Base-by-base conservation (phyloP, 1,140 invertebrate genomes). In the Sitophilus oryzae region DNA sequence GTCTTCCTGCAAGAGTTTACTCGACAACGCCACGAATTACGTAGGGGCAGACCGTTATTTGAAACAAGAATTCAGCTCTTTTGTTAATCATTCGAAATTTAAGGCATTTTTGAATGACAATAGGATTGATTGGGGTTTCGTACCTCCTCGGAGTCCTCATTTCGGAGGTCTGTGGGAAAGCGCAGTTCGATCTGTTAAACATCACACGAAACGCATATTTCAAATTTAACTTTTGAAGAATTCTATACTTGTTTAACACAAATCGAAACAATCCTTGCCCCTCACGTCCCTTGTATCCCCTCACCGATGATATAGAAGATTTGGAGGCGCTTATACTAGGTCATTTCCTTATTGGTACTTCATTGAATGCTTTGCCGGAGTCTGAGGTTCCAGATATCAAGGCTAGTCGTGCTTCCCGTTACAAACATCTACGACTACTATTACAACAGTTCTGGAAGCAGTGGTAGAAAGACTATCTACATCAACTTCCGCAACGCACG, bases 1-100 rank as follows among this genome's bases (percentile, higher is more conserved):
- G 69, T n/a, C 23, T 58, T 21, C 61, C 67, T 1, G 40, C 36
- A 0, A 37, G 40, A 16, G 48, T 71, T 1, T 68, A 65, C 56
- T 64, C 56, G 67, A 69, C 43, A 66, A 66, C 45, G 67, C 60
- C 2, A 44, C 16, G 1, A 72, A 70, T 56, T 72, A 73, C 54
- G 51, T 67, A 16, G 64, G 66, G 10, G 65, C 65, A 15, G 25
- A 41, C 16, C 25, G n/a, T n/a, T 2, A 34, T 8, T 48, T 48
- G 9, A 22, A 15, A 41, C 10, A 16, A 2, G 16, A 1, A 9
- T n/a, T 41, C 3, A 41, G 18, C 18, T 15, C 9, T 2, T 9
- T 41, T 41, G 11, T 18, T n/a, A 16, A 41, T 2, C 18, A n/a
- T 1, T 6, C 10, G 19, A 44, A 42, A 22, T 53, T 53, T 38